phyloP scores from a whole-genome alignment of 1,140 invertebrate species.

The Caerostris extrusa region DNA sequence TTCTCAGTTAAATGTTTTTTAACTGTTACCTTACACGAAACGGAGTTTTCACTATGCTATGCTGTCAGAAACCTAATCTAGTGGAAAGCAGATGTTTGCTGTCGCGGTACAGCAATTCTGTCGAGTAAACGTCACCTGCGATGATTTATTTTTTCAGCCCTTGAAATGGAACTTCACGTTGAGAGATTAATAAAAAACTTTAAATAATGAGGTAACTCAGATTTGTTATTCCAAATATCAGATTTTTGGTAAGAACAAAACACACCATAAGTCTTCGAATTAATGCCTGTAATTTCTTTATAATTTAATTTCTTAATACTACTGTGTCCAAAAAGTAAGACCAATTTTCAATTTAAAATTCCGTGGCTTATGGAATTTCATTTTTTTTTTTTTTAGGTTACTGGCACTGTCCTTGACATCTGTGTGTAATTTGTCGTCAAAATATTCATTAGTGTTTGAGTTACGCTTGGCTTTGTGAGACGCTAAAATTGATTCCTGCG shows the following conservation, averaged over 20 bases:
- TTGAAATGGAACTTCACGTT: background rate
- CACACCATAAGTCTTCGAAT: background rate
- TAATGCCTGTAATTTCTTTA: background rate
- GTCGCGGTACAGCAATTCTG: background rate
- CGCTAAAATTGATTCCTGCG: no score
- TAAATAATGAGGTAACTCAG: background rate
- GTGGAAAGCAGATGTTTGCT: background rate
- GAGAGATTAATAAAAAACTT: background rate
- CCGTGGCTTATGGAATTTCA: no score
- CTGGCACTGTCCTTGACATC: no score
- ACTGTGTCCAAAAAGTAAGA: no score
- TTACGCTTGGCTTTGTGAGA: no score
- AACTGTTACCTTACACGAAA: background rate
- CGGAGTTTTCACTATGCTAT: background rate
- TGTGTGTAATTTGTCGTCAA: no score
- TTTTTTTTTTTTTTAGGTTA: no score
- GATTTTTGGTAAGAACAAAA: background rate
- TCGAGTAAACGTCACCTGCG: background rate
- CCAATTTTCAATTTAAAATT: no score
- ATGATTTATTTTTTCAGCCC: background rate
- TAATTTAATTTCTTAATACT: no score
- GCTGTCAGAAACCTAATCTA: background rate
- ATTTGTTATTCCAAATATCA: background rate
- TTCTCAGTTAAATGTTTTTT: background rate
- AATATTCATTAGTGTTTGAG: no score